Evolutionary conservation across 2,888 invertebrate genomes (phyloP).

Genomic region (Apoderus coryli): DNA sequence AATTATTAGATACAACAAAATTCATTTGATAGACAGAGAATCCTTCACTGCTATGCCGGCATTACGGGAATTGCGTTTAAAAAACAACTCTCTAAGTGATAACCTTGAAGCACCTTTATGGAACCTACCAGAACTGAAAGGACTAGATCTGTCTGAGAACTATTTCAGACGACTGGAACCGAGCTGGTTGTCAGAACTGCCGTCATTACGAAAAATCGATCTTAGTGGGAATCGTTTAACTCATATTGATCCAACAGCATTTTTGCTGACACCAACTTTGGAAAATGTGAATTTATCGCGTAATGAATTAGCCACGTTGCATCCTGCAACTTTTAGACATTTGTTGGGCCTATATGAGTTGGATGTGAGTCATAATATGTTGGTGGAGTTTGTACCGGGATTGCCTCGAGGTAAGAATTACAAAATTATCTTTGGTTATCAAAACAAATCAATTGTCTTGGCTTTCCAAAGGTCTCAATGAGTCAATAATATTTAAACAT

Average conservation of each 20-base stretch:
- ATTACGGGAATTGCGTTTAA: constrained; percentile 62
- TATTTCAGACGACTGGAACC: constrained; percentile 57
- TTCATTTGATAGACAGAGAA: constrained; percentile 60
- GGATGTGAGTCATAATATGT: constrained; percentile 57
- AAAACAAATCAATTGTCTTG: too few relatives aligned
- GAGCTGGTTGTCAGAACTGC: constrained; percentile 56
- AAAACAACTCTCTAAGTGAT: constrained; percentile 69
- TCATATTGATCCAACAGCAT: constrained; percentile 57
- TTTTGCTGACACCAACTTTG: constrained; percentile 53
- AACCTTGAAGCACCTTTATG: constrained; percentile 62
- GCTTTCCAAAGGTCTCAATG: too few relatives aligned
- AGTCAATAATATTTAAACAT: too few relatives aligned
- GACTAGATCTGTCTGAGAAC: constrained; percentile 66
- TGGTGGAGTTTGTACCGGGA: constrained; percentile 64
- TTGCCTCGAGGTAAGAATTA: constrained; percentile 62
- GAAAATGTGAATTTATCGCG: constrained; percentile 69
- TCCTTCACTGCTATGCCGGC: constrained; percentile 75
- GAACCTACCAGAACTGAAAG: constrained; percentile 74
- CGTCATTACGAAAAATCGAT: constrained; percentile 61
- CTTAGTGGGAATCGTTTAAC: constrained; percentile 58
- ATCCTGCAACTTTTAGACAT: constrained; percentile 63
- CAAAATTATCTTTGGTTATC: too few relatives aligned
- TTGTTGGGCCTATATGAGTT: constrained; percentile 62
- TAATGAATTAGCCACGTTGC: constrained; percentile 55
- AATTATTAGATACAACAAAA: constrained; percentile 66